Conservation (phyloP, 2,888 invertebrate species). For the Chaetogeoica ovagalla region DNA sequence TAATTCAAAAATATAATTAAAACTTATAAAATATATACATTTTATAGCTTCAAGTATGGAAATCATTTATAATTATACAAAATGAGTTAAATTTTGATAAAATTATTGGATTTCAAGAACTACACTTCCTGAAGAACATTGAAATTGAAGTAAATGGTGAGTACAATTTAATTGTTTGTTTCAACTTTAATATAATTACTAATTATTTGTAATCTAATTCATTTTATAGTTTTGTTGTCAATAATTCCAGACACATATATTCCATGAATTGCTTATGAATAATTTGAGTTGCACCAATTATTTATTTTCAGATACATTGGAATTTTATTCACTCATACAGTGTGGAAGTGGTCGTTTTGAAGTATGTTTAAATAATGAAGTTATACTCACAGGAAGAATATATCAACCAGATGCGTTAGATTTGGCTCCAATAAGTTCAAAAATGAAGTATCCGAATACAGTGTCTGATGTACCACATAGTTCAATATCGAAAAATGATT, state of each 20-base stretch:
- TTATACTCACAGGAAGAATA: constrained; percentile 22
- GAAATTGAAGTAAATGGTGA: constrained; percentile 9
- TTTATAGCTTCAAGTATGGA: constrained; percentile 6
- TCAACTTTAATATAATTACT: background rate
- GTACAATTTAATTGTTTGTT: background rate
- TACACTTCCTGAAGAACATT: constrained; percentile 2
- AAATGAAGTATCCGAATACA: constrained; percentile 12
- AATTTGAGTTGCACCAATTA: background rate
- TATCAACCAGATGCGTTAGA: constrained; percentile 14
- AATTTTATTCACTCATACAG: constrained; percentile 39
- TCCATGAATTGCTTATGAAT: background rate
- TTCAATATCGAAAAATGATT: constrained; percentile 36
- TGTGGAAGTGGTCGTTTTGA: constrained; percentile 33
- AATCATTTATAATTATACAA: constrained; percentile 11
- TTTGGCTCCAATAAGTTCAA: background rate
- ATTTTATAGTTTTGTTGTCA: too few species aligned
- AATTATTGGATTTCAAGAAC: constrained; percentile 9
- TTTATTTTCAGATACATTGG: constrained; percentile 25
- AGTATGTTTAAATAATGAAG: constrained; percentile 12
- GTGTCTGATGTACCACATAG: constrained; percentile 17
- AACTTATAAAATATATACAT: background rate
- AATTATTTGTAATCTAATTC: background rate
- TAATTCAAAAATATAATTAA: background rate
- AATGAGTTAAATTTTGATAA: constrained; percentile 11
- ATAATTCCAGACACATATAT: background rate